phyloP scores from a whole-genome alignment of 2,888 invertebrate genomes.

The Epinotia brunnichana region DNA sequence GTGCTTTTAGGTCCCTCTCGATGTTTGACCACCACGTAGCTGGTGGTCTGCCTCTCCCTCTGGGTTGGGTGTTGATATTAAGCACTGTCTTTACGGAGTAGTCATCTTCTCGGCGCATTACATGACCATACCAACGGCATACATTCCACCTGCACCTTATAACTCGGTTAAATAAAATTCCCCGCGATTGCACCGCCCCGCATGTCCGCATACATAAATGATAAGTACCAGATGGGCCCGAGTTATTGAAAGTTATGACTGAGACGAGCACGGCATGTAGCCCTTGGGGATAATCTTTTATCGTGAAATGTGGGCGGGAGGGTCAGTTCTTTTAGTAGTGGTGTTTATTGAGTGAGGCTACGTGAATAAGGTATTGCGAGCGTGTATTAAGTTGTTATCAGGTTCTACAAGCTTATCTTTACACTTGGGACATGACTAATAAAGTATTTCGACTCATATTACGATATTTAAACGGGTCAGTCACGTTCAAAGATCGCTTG shows the following conservation, averaged over 20 bases:
- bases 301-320: neutral
- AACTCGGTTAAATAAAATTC: conserved; percentile 3
- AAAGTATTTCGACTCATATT: too few species aligned
- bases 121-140: too few species aligned
- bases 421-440: too few species aligned
- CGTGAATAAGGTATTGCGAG: conserved; percentile 11
- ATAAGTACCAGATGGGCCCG: conserved; percentile 22
- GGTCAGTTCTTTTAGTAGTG: conserved; percentile 15
- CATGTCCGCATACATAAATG: conserved; percentile 26
- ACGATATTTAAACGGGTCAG: too few species aligned
- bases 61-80: too few species aligned
- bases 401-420: neutral
- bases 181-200: conserved; percentile 1
- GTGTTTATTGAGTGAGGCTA: conserved; percentile 3
- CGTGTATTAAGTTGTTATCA: neutral
- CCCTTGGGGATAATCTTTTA: conserved; percentile 30
- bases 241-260: conserved; percentile 28
- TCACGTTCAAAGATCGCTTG: too few species aligned
- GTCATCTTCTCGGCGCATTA: too few species aligned
- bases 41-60: too few species aligned
- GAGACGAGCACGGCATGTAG: conserved; percentile 8
- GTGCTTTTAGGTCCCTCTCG: too few species aligned
- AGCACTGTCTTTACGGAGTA: too few species aligned
- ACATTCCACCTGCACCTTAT: too few species aligned
- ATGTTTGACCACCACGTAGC: too few species aligned